Evolutionary conservation across 2,797 vertebrate species (phyloP).

Genomic region (Coreius guichenoti): DNA sequence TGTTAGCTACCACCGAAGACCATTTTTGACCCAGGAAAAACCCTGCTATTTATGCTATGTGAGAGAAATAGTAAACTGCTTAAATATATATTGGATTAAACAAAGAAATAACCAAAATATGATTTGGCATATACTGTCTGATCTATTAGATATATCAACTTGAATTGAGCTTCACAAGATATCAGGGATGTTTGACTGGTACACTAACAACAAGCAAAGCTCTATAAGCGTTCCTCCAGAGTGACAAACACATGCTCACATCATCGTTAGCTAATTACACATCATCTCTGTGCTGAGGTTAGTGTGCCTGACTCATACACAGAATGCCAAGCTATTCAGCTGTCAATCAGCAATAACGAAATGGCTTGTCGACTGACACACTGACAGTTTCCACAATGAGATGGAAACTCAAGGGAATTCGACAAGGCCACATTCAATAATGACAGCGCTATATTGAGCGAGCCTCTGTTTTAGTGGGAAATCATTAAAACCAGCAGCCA

Average conservation of each 20-base stretch:
- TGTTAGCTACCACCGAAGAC: too few species aligned
- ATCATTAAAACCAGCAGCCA: slow-evolving; percentile 14
- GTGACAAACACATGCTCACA: neutral
- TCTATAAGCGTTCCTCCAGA: neutral
- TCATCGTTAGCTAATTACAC: slow-evolving; percentile 50
- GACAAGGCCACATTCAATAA: slow-evolving; percentile 23
- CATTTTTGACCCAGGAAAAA: too few species aligned
- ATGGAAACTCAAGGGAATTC: slow-evolving; percentile 22
- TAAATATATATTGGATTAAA: neutral
- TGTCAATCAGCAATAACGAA: slow-evolving; percentile 39
- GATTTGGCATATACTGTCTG: neutral
- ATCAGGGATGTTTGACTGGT: neutral
- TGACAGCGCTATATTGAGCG: slow-evolving; percentile 13
- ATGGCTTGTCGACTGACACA: slow-evolving; percentile 18
- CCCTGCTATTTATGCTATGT: neutral
- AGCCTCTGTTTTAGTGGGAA: neutral
- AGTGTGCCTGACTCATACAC: slow-evolving; percentile 38
- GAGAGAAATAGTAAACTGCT: neutral
- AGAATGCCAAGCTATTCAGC: slow-evolving; percentile 36
- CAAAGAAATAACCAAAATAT: neutral
- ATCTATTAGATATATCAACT: neutral
- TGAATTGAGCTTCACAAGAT: neutral
- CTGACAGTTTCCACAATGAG: slow-evolving; percentile 41
- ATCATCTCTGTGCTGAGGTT: slow-evolving; percentile 25
- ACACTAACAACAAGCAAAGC: neutral